A percentile compares a stretch with the other conserved stretches of the same genome.
Evolutionary conservation across 2,113 vertebrate species (phyloP).

Genomic region (Cyrtonyx montezumae): DNA sequence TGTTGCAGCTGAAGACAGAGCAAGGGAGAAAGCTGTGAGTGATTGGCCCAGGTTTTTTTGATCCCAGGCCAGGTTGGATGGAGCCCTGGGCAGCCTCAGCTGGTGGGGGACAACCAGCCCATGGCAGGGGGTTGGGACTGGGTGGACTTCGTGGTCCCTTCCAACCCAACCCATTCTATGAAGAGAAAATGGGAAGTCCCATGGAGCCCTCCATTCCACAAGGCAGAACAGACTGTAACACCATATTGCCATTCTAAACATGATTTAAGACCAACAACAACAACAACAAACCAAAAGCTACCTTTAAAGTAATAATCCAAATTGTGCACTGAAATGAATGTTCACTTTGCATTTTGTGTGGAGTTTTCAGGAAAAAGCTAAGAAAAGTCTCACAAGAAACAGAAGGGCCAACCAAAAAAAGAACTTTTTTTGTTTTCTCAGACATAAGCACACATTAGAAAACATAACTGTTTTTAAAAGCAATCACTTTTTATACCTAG

Average conservation of each 20-base stretch:
- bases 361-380: slow-evolving; percentile 53
- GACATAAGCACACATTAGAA: slow-evolving; percentile 1
- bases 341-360: slow-evolving; percentile 52
- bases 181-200: slow-evolving; percentile 38
- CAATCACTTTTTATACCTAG: slow-evolving; percentile 32
- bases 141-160: too few species aligned
- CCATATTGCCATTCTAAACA: slow-evolving; percentile 54
- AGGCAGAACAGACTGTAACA: slow-evolving; percentile 46
- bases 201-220: background rate
- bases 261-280: background rate
- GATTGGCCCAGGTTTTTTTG: background rate
- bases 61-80: background rate
- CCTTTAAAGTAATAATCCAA: slow-evolving; percentile 16
- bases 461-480: slow-evolving; percentile 36
- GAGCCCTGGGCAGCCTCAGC: too few species aligned
- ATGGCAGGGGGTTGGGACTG: too few species aligned
- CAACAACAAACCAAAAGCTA: background rate
- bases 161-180: too few species aligned
- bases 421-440: background rate
- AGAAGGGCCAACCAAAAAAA: background rate
- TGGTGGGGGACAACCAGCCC: too few species aligned
- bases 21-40: background rate
- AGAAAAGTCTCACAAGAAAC: slow-evolving; percentile 14
- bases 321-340: slow-evolving; percentile 34
- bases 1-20: background rate